Conservation (phyloP, 2,113 vertebrate genomes). For the Ahaetulla prasina region DNA sequence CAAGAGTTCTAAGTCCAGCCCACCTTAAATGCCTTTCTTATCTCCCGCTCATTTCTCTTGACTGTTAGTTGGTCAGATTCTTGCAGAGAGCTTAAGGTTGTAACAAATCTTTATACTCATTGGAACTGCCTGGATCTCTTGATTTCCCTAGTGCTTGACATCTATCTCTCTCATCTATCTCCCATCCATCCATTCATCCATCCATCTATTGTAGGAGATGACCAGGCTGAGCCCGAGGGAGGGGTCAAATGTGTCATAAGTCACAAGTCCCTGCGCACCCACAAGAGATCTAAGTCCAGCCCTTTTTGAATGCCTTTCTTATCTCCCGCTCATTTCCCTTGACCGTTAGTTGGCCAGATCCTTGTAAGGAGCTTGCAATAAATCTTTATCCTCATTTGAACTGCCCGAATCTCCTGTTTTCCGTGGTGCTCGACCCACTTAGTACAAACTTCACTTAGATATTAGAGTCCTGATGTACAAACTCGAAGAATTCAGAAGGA, state of each 20-base stretch:
- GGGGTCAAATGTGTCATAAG: too few species aligned
- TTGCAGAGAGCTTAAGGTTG: background rate
- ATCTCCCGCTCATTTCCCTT: background rate
- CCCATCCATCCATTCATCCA: too few species aligned
- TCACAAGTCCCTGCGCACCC: too few species aligned
- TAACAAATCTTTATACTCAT: background rate
- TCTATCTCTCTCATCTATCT: too few species aligned
- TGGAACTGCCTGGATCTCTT: background rate
- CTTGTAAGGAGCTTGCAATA: background rate
- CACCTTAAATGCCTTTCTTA: background rate
- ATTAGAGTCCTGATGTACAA: background rate
- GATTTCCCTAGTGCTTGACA: background rate
- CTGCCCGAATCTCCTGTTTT: background rate
- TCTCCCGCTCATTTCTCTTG: background rate
- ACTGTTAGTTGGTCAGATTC: background rate
- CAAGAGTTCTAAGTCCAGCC: background rate
- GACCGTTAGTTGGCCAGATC: background rate
- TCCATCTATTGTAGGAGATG: too few species aligned
- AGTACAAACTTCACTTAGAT: background rate
- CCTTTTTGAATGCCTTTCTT: background rate
- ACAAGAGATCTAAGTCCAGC: background rate
- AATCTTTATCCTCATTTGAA: background rate
- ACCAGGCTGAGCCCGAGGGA: too few species aligned
- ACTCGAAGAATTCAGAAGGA: background rate
- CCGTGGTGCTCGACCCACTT: background rate